Evolutionary conservation across 37 sponge, comb jelly and placozoan species (phyloP).

Genomic region (Amphimedon queenslandica): DNA sequence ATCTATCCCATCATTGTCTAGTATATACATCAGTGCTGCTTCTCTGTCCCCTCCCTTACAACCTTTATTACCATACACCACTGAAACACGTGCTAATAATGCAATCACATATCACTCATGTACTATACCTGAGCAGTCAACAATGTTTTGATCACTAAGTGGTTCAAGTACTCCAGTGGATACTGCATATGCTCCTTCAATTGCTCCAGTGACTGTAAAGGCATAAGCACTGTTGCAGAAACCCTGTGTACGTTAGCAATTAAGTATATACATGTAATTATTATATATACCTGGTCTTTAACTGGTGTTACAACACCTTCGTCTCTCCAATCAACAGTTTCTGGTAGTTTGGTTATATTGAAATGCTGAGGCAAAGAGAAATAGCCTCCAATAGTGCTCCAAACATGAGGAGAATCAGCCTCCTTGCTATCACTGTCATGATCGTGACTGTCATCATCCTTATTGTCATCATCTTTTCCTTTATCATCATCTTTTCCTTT

Average conservation of each 20-base stretch:
- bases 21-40: constrained; percentile 70
- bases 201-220: constrained; percentile 73
- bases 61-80: constrained; percentile 72
- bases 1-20: constrained; percentile 76
- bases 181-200: constrained; percentile 63
- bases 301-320: neutral
- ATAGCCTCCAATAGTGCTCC: too few relatives aligned
- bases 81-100: constrained; percentile 2
- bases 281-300: neutral
- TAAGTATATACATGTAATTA: neutral
- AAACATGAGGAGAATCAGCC: too few relatives aligned
- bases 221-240: constrained; percentile 86
- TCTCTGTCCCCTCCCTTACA: constrained; percentile 78
- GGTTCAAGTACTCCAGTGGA: constrained; percentile 32
- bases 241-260: constrained; percentile 23
- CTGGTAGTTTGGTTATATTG: too few relatives aligned
- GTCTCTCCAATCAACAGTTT: neutral
- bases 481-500: too few relatives aligned
- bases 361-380: too few relatives aligned
- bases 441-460: too few relatives aligned
- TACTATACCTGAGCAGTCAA: constrained; percentile 78
- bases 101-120: neutral
- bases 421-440: too few relatives aligned
- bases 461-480: too few relatives aligned
- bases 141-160: constrained; percentile 91